Conservation (phyloP, 1,140 invertebrate genomes). For the Drosophila subobscura region DNA sequence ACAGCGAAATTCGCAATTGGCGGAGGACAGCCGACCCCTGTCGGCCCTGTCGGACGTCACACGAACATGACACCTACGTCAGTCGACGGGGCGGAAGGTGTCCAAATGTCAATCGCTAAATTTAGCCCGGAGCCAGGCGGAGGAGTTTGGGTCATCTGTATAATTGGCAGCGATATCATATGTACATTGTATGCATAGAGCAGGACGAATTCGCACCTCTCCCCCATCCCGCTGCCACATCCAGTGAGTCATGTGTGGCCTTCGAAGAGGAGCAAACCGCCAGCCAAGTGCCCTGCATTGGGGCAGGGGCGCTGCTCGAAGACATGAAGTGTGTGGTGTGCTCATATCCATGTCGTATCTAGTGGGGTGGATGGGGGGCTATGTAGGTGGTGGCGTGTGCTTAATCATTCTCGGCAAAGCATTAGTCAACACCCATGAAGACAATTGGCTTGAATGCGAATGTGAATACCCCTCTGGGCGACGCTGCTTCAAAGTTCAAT, state of each 20-base stretch:
- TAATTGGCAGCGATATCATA: slow-evolving; percentile 20
- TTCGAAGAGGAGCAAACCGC: not conserved
- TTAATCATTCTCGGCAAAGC: slow-evolving; percentile 47
- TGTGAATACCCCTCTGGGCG: slow-evolving; percentile 35
- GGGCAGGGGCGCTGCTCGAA: too few species aligned
- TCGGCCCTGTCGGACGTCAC: slow-evolving; percentile 54
- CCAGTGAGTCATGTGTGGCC: slow-evolving; percentile 31
- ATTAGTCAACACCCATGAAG: slow-evolving; percentile 50
- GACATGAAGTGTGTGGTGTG: slow-evolving; percentile 12
- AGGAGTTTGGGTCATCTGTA: not conserved
- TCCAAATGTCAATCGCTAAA: slow-evolving; percentile 41
- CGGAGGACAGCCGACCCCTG: slow-evolving; percentile 1
- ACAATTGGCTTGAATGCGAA: slow-evolving; percentile 21
- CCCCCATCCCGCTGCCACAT: too few species aligned
- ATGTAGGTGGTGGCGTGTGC: slow-evolving; percentile 6
- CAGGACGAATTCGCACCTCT: too few species aligned
- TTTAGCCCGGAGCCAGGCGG: slow-evolving; percentile 33
- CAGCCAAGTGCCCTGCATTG: too few species aligned
- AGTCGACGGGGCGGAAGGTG: slow-evolving; percentile 6
- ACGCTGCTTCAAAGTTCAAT: slow-evolving; percentile 38
- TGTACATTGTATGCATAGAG: too few species aligned
- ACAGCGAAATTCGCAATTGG: slow-evolving; percentile 63
- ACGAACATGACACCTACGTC: slow-evolving; percentile 61
- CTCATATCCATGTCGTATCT: slow-evolving; percentile 21
- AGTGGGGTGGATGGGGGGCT: not conserved